Percentiles rank a stretch among this genome's conserved stretches.
phyloP scores from a whole-genome alignment of 2,888 invertebrate genomes.

The Macrostomum cliftonense region DNA sequence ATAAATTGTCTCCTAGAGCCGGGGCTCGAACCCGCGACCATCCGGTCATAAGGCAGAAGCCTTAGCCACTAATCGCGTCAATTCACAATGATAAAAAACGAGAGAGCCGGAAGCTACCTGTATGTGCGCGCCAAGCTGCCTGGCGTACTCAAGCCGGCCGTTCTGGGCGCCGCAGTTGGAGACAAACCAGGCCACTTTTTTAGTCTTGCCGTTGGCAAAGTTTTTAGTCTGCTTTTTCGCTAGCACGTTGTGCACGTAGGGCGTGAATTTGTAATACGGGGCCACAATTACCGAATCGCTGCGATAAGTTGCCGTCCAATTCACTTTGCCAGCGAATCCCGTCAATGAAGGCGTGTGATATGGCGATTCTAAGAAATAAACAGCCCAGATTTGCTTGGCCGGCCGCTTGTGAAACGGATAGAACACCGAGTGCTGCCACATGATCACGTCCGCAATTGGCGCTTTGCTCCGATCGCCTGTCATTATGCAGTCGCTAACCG shows the following conservation, averaged over 20 bases:
- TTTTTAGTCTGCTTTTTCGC: conserved; percentile 17
- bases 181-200: conserved; percentile 87
- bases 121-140: conserved; percentile 62
- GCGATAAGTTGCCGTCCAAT: conserved; percentile 91
- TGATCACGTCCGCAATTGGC: conserved; percentile 59
- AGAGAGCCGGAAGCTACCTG: conserved; percentile 41
- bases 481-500: conserved; percentile 66
- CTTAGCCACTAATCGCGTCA: no score
- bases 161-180: conserved; percentile 87
- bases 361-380: conserved; percentile 83
- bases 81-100: no score
- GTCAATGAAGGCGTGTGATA: conserved; percentile 68
- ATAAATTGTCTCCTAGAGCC: no score
- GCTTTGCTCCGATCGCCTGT: conserved; percentile 56
- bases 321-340: conserved; percentile 58
- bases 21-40: no score
- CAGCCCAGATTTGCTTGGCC: conserved; percentile 53
- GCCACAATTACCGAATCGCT: conserved; percentile 84
- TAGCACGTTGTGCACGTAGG: conserved; percentile 48
- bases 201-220: conserved; percentile 61
- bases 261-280: conserved; percentile 81
- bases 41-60: no score
- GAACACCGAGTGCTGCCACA: conserved; percentile 44
- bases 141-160: conserved; percentile 65
- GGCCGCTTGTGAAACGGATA: conserved; percentile 24